phyloP scores from a whole-genome alignment of 2,113 vertebrate genomes.

The Podiceps cristatus region DNA sequence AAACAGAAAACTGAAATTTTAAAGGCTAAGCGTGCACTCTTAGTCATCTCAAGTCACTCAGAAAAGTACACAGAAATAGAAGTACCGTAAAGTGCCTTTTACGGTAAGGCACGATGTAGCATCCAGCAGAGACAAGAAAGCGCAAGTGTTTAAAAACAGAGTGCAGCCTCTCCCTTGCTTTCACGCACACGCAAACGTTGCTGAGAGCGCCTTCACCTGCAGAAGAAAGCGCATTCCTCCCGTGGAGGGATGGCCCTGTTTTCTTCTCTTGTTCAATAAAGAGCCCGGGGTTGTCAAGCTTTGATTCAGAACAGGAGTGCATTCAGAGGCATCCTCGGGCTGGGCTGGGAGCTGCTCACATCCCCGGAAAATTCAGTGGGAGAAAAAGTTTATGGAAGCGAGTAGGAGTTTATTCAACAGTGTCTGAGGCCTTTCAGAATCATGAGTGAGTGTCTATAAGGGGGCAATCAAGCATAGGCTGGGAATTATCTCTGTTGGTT shows the following conservation, averaged over 20 bases:
- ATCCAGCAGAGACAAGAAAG: slow-evolving; percentile 13
- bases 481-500: slow-evolving; percentile 93
- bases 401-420: slow-evolving; percentile 98
- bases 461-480: slow-evolving; percentile 95
- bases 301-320: slow-evolving; percentile 87
- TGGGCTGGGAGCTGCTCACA: slow-evolving; percentile 90
- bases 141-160: neutral
- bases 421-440: slow-evolving; percentile 95
- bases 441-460: slow-evolving; percentile 90
- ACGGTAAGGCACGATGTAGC: neutral
- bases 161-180: neutral
- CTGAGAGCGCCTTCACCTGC: slow-evolving; percentile 76
- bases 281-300: slow-evolving; percentile 80
- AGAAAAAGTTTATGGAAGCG: slow-evolving; percentile 95
- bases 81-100: neutral
- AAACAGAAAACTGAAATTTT: neutral
- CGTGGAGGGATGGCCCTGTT: slow-evolving; percentile 33
- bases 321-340: slow-evolving; percentile 87
- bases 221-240: slow-evolving; percentile 67
- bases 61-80: neutral
- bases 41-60: neutral
- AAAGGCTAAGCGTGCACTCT: neutral
- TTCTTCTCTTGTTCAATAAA: slow-evolving; percentile 74
- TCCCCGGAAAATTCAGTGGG: slow-evolving; percentile 92
- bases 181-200: neutral